Conservation (phyloP, 2,797 vertebrate species). For the Ctenochaetus hawaiiensis region DNA sequence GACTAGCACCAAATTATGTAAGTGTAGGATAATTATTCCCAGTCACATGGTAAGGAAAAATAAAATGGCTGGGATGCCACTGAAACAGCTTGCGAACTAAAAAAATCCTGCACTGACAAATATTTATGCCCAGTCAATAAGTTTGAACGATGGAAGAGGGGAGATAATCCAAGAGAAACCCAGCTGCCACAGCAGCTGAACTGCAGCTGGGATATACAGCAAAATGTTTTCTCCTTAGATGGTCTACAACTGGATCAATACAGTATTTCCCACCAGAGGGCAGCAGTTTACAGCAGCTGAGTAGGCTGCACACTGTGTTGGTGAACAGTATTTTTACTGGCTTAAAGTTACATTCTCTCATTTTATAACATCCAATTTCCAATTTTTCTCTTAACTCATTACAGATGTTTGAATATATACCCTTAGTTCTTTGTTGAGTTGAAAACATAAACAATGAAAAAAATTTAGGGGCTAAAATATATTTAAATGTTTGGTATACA, state of each 20-base stretch:
- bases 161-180: slow-evolving; percentile 18
- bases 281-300: slow-evolving; percentile 46
- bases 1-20: not conserved
- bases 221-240: not conserved
- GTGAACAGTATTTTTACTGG: too few relatives aligned
- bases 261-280: slow-evolving; percentile 60
- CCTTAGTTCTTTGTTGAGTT: not conserved
- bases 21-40: not conserved
- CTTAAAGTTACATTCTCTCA: not conserved
- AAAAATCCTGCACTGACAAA: slow-evolving; percentile 18
- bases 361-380: not conserved
- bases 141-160: slow-evolving; percentile 18
- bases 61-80: slow-evolving; percentile 18
- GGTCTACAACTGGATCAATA: not conserved
- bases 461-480: too few relatives aligned
- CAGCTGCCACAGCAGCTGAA: slow-evolving; percentile 48
- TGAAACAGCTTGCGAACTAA: slow-evolving; percentile 5
- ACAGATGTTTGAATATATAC: not conserved
- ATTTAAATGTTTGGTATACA: slow-evolving; percentile 5
- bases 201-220: not conserved
- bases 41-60: slow-evolving; percentile 3
- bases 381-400: not conserved
- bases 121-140: slow-evolving; percentile 27
- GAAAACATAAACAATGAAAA: too few relatives aligned
- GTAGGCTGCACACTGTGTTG: too few relatives aligned